phyloP scores from a whole-genome alignment of 2,888 invertebrate species.

The Agrochola lychnidis region DNA sequence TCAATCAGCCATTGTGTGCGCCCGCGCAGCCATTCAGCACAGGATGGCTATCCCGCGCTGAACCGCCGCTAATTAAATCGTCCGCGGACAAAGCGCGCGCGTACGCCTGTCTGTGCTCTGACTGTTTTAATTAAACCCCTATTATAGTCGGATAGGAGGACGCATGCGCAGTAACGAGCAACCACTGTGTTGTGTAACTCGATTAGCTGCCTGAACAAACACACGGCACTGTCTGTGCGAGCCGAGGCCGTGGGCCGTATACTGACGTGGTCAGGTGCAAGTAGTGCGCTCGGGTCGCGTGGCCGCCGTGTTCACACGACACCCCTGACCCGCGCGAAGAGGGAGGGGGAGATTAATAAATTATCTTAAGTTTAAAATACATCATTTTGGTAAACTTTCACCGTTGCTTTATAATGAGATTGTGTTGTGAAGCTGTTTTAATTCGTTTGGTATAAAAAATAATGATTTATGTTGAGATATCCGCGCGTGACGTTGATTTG shows the following conservation, averaged over 20 bases:
- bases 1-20: conserved; percentile 65
- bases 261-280: background rate
- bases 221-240: conserved; percentile 25
- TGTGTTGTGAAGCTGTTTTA: conserved; percentile 66
- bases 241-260: background rate
- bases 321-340: conserved; percentile 61
- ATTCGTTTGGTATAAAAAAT: conserved; percentile 58
- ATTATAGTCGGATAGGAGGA: conserved; percentile 65
- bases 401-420: conserved; percentile 60
- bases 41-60: conserved; percentile 62
- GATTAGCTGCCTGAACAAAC: conserved; percentile 70
- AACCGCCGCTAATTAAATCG: conserved; percentile 64
- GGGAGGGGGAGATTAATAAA: conserved; percentile 59
- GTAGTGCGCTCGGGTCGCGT: conserved; percentile 33
- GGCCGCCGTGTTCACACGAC: conserved; percentile 68
- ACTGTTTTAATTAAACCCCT: conserved; percentile 72
- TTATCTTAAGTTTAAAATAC: conserved; percentile 63
- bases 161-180: conserved; percentile 60
- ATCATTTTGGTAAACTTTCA: conserved; percentile 63
- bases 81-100: conserved; percentile 58
- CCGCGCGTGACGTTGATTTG: conserved; percentile 59
- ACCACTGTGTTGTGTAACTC: conserved; percentile 62
- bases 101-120: conserved; percentile 52
- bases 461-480: conserved; percentile 57
- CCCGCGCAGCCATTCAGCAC: conserved; percentile 56